Evolutionary conservation across 2,888 invertebrate genomes (phyloP), one percentile per base, ranked within the genome.

Genomic region (Unio pictorum): DNA sequence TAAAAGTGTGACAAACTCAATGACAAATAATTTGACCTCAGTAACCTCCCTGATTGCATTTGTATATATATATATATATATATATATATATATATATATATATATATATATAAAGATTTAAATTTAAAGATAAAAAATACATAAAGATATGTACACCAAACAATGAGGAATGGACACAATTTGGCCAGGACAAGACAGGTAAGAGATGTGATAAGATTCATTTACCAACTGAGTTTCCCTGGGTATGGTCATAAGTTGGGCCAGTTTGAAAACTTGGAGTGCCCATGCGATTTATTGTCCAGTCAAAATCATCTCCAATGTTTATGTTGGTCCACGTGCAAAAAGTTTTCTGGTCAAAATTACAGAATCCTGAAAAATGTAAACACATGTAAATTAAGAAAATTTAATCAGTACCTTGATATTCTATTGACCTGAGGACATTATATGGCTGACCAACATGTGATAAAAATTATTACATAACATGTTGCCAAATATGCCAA

Each of bases 161-260:
- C 5, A 20, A 28, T 60, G 60, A 34, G 55, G 15, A 30, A 65
- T n/a, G 20, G 18, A 57, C n/a, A 17, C n/a, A 23, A 23, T 45
- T 45, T 11, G 8, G 11, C 45, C 45, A 45, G 45, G 45, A 45
- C 3, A 45, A 45, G 45, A 45, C 0, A 45, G 15, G 45, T 45
- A 15, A 45, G 15, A 45, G 15, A 45, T 26, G 2, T 15, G 11
- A 15, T 18, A 59, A 3, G 28, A 30, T 23, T 62, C 55, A 30
- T 57, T 45, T 66, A 84, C 83, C 83, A n/a, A 69, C 74, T 8
- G 45, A 28, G 57, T 74, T 83, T 57, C 80, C 77, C 28, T 73
- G 76, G 6, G 87, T 86, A 67, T 88, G 88, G 74, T 89, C 88
- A 58, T 66, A 62, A 23, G 75, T 66, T 17, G 88, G 88, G 0